Evolutionary conservation across 92 coral and sea anemone genomes (phyloP).

Genomic region (Bergia puertoricense): DNA sequence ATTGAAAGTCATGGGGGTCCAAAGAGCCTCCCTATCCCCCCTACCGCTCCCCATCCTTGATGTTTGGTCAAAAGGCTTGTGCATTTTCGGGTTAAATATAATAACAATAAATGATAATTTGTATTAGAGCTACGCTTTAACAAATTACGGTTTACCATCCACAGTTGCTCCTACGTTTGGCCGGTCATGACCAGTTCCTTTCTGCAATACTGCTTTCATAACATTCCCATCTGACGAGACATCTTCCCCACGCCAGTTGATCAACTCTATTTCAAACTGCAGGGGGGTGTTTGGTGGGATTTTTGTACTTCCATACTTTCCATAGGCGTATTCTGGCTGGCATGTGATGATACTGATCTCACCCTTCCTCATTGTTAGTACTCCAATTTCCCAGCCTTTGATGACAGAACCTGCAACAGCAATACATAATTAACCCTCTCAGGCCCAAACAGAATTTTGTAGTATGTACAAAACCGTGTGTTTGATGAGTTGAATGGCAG

Average conservation of each 20-base stretch:
- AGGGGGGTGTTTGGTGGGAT: conserved; percentile 84
- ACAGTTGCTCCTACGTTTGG: conserved; percentile 79
- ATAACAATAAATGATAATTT: too few species aligned
- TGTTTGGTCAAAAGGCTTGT: too few species aligned
- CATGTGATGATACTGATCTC: conserved; percentile 75
- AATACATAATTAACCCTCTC: background rate
- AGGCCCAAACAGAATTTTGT: background rate
- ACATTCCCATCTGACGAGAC: conserved; percentile 78
- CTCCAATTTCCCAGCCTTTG: conserved; percentile 85
- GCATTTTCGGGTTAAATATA: too few species aligned
- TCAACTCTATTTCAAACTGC: conserved; percentile 79
- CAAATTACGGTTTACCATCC: conserved; percentile 60
- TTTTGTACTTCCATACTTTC: conserved; percentile 72
- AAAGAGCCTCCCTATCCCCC: too few species aligned
- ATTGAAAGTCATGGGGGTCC: too few species aligned
- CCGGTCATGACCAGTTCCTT: conserved; percentile 80
- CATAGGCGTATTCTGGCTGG: conserved; percentile 85
- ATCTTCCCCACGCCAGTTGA: conserved; percentile 84
- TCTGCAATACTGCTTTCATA: conserved; percentile 66
- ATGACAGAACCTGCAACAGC: conserved; percentile 76
- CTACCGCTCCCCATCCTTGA: too few species aligned
- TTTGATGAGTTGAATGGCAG: too few species aligned
- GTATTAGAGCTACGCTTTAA: background rate
- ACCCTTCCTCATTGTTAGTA: conserved; percentile 76
- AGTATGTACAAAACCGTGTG: too few species aligned